These are phyloP conservation scores for Netelia melanura DNA, from an alignment of 2,888 invertebrate species.

Conservation along the genomic window DNA sequence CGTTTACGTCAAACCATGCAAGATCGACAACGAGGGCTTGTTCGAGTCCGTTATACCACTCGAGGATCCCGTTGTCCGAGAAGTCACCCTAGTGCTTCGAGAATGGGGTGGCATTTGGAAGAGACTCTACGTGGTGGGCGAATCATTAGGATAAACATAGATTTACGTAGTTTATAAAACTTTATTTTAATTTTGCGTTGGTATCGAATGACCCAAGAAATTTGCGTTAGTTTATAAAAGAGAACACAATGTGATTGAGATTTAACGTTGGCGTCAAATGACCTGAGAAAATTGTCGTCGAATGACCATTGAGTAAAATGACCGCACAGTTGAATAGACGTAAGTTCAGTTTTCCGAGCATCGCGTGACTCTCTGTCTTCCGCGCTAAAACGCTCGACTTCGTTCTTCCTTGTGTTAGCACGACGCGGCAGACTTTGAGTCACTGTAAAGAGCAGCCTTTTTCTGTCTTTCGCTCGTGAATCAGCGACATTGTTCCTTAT, in stretches of 20 bases:
- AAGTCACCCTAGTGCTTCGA: conserved; percentile 95
- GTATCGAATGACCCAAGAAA: too few species aligned
- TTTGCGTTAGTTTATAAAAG: too few species aligned
- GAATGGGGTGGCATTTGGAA: conserved; percentile 99
- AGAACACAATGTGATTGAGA: too few species aligned
- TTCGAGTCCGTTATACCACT: conserved; percentile 90
- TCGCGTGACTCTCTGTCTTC: conserved; percentile 8
- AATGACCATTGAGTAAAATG: too few species aligned
- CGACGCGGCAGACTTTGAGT: neutral
- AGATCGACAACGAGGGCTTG: conserved; percentile 93
- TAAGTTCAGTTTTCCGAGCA: neutral
- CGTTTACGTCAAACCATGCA: conserved; percentile 91
- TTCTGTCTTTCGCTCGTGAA: conserved; percentile 25
- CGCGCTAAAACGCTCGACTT: conserved; percentile 10
- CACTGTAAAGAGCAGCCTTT: conserved; percentile 1
- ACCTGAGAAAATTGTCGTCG: too few species aligned
- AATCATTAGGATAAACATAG: conserved; percentile 1
- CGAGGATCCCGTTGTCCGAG: conserved; percentile 95
- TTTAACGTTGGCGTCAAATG: too few species aligned
- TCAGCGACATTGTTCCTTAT: conserved; percentile 35
- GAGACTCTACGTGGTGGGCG: conserved; percentile 94
- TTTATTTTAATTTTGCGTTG: too few species aligned
- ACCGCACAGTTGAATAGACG: too few species aligned
- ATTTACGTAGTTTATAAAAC: too few species aligned
- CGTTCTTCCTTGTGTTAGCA: neutral